Conservation (phyloP, 30 jellyfish, hydroid and myxozoan genomes). For the Aurelia aurita complex sp. Pacific region DNA sequence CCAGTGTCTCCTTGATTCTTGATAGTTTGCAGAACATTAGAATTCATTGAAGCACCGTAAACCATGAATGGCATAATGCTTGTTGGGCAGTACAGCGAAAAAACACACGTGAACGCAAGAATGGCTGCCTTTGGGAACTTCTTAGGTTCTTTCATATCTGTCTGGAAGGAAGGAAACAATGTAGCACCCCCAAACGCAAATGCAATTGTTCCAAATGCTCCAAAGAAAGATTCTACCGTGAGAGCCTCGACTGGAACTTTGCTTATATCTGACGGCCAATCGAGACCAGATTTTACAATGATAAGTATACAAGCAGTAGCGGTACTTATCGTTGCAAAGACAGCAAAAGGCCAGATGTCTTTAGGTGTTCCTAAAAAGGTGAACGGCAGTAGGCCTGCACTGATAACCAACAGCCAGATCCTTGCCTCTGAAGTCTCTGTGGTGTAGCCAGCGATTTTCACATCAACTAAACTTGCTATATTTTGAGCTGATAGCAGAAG, state of each 20-base stretch:
- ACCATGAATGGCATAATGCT: constrained; percentile 80
- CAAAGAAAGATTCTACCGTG: constrained; percentile 75
- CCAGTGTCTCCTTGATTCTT: constrained; percentile 76
- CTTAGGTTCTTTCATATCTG: constrained; percentile 90
- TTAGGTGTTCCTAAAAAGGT: constrained; percentile 67
- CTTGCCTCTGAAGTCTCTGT: constrained; percentile 55
- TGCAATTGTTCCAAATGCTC: constrained; percentile 91
- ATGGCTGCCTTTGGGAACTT: constrained; percentile 80
- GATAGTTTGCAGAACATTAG: constrained; percentile 68
- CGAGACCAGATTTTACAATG: constrained; percentile 34
- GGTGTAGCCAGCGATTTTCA: constrained; percentile 48
- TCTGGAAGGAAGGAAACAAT: constrained; percentile 89
- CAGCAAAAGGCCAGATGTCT: constrained; percentile 75
- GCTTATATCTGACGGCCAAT: constrained; percentile 51
- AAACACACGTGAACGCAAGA: constrained; percentile 74
- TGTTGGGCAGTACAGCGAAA: constrained; percentile 85
- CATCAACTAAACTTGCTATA: constrained; percentile 75
- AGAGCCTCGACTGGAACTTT: constrained; percentile 28
- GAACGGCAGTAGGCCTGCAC: constrained; percentile 68
- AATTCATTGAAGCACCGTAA: constrained; percentile 61
- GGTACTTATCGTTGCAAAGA: constrained; percentile 64
- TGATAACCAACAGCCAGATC: constrained; percentile 60
- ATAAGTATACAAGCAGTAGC: constrained; percentile 56
- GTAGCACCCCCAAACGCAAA: constrained; percentile 96
- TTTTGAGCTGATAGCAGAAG: constrained; percentile 79